Evolutionary conservation across 2,113 vertebrate species (phyloP).

Genomic region (Gallinago undulata): DNA sequence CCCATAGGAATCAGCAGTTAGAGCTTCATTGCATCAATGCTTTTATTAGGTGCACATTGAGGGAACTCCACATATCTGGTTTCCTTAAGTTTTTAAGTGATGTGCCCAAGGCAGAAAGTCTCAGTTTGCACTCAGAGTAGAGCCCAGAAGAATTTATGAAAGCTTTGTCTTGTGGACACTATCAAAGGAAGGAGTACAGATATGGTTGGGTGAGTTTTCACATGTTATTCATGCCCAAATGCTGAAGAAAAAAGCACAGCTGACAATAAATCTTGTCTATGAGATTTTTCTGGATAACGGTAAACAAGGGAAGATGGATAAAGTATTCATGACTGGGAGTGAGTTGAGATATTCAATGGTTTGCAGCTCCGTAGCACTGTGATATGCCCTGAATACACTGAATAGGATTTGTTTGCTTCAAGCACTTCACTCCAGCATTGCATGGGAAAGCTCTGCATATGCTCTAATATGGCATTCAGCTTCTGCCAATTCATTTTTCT

Average conservation of each 20-base stretch:
- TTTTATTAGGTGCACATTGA: background rate
- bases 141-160: background rate
- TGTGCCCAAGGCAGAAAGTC: background rate
- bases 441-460: slow-evolving; percentile 39
- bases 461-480: slow-evolving; percentile 29
- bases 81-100: background rate
- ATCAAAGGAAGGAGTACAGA: background rate
- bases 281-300: background rate
- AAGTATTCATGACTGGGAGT: background rate
- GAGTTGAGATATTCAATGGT: background rate
- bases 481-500: slow-evolving; percentile 54
- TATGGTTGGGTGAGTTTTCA: background rate
- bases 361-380: background rate
- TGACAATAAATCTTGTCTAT: background rate
- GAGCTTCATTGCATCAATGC: background rate
- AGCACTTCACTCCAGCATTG: background rate
- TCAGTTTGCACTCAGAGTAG: background rate
- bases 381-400: slow-evolving; percentile 40
- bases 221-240: background rate
- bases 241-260: background rate
- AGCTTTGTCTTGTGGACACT: background rate
- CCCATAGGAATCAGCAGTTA: background rate
- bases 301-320: background rate
- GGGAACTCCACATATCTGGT: background rate
- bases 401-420: slow-evolving; percentile 19